These are phyloP conservation scores for Mesoclemmys tuberculata DNA, from an alignment of 2,113 vertebrate species.

Conservation along the genomic window DNA sequence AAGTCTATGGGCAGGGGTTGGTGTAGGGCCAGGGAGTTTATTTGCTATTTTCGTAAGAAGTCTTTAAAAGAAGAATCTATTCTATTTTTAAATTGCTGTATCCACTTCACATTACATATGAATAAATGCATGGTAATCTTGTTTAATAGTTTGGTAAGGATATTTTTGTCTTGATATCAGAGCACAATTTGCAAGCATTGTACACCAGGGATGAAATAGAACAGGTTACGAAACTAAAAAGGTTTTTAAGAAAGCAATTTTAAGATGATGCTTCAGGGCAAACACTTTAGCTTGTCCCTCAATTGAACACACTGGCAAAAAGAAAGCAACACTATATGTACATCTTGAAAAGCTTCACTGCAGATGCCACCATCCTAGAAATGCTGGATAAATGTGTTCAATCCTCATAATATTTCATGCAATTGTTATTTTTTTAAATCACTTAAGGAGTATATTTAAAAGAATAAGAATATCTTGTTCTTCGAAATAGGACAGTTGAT, in stretches of 20 bases:
- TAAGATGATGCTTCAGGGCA: constrained; percentile 17
- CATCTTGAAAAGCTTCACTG: background rate
- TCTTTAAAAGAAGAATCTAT: constrained; percentile 62
- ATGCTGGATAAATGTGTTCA: background rate
- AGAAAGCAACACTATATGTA: background rate
- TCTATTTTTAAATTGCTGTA: constrained; percentile 59
- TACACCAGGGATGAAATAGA: constrained; percentile 27
- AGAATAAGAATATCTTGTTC: constrained; percentile 5
- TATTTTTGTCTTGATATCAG: constrained; percentile 50
- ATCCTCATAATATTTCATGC: constrained; percentile 30
- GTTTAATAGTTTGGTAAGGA: constrained; percentile 48
- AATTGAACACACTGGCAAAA: background rate
- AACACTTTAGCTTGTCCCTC: constrained; percentile 13
- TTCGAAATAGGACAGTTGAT: constrained; percentile 44
- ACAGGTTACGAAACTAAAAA: constrained; percentile 27
- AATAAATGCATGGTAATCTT: constrained; percentile 63
- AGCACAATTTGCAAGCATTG: constrained; percentile 57
- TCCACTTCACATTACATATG: constrained; percentile 55
- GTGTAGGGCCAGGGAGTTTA: constrained; percentile 62
- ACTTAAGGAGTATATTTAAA: constrained; percentile 32
- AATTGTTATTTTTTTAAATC: constrained; percentile 12
- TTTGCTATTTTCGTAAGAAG: constrained; percentile 63
- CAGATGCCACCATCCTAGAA: background rate
- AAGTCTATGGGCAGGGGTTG: constrained; percentile 26
- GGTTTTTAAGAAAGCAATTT: background rate